Base-by-base conservation (phyloP, 2,113 vertebrate species). In the Gila orcuttii region DNA sequence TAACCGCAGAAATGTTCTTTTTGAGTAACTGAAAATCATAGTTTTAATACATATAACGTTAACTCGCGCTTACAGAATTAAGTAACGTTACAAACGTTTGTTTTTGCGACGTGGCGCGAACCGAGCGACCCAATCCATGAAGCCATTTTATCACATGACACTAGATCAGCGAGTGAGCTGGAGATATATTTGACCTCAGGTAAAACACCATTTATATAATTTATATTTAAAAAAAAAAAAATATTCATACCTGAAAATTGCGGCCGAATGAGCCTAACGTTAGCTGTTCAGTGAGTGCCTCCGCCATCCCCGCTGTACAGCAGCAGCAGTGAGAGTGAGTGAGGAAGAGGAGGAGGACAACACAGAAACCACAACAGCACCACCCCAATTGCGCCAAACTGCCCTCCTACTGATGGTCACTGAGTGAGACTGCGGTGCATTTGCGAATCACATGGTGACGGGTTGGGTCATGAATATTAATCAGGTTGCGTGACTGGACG, bases 211-310 rank as follows among this genome's bases (percentile, higher is more conserved):
- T n/a, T 47, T 47, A 15, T 55, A 6, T 21, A 55, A 33, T 33
- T 25, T 2, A 31, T 52, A 3, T 31, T 4, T 0, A 4, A 36
- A 31, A 60, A 11, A 84, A 4, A 36, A 31, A 60, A 11, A 84
- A 75, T 5, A 57, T 21, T 3, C 81, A 71, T 68, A 91, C 90
- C 90, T 91, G 85, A 9, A 83, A 86, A 74, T 42, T 73, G 82
- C 55, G 39, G 33, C 86, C 75, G 47, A 47, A 88, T 74, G 36
- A 62, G 64, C 75, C 17, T 33, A 42, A 9, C 42, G 42, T 42
- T 42, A 39, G 45, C 8, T 85, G 76, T 25, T 62, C 45, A 9
- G 57, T 77, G 28, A 79, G 36, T 25, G 73, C 85, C 59, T 86
- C 85, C 82, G 68, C 47, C 83, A 74, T 79, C 25, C 79, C 9